Percentiles rank a stretch among this genome's conserved stretches.
These are phyloP conservation scores for Nesogale talazaci DNA, from an alignment of 2,113 vertebrate genomes.

Conservation along the genomic window DNA sequence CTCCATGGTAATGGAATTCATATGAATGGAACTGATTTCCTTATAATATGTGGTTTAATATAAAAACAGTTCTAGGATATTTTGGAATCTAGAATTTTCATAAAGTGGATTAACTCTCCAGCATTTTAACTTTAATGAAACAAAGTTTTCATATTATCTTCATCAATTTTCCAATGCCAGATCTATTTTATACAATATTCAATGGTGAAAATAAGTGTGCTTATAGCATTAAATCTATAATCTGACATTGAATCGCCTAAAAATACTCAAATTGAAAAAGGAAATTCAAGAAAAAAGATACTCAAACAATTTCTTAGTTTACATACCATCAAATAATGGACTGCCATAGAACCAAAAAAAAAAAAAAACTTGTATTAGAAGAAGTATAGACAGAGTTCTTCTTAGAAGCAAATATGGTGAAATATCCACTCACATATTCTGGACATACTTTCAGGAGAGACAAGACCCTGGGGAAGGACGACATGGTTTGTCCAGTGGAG, in stretches of 20 bases:
- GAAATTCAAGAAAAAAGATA: too few relatives aligned
- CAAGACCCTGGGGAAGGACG: too few relatives aligned
- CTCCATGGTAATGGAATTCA: too few relatives aligned
- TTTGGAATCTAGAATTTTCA: conserved; percentile 1
- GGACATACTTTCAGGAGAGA: too few relatives aligned
- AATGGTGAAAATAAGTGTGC: conserved; percentile 35
- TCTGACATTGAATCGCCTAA: background rate
- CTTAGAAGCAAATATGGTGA: too few relatives aligned
- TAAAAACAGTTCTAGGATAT: conserved; percentile 2
- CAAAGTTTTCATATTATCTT: background rate
- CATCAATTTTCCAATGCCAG: conserved; percentile 6
- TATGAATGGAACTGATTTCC: background rate
- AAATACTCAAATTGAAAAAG: conserved; percentile 6
- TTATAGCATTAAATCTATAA: background rate
- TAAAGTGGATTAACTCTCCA: background rate
- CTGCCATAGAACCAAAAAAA: too few relatives aligned
- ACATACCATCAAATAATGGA: background rate
- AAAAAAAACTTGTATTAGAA: too few relatives aligned
- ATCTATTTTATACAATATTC: background rate
- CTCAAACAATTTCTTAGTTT: background rate
- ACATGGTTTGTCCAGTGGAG: too few relatives aligned
- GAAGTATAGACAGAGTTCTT: too few relatives aligned
- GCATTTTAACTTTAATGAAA: conserved; percentile 3
- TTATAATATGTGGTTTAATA: background rate
- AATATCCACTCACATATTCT: too few relatives aligned